Conservation (phyloP, 1,140 invertebrate species). For the Gonioctena quinquepunctata region DNA sequence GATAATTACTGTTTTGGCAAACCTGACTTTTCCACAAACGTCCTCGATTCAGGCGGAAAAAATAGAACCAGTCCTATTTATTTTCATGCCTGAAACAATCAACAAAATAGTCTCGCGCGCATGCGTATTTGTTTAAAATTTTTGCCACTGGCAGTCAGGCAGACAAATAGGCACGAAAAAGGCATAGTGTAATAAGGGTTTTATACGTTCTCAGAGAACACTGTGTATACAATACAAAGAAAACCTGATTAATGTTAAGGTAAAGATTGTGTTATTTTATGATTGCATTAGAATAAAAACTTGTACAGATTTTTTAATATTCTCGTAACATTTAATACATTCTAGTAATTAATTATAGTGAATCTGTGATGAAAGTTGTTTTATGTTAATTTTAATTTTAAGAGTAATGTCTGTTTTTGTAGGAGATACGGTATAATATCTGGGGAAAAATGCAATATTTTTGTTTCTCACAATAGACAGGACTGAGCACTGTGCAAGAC, state of each 20-base stretch:
- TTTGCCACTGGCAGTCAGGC: too few relatives aligned
- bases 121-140: too few relatives aligned
- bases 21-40: too few relatives aligned
- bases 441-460: background rate
- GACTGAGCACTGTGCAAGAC: too few relatives aligned
- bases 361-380: constrained; percentile 36
- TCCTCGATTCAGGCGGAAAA: too few relatives aligned
- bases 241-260: constrained; percentile 21
- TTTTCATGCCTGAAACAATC: too few relatives aligned
- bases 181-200: too few relatives aligned
- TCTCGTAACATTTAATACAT: constrained; percentile 33
- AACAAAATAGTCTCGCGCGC: too few relatives aligned
- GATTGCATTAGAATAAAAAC: constrained; percentile 27
- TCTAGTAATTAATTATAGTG: constrained; percentile 35
- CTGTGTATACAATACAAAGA: background rate
- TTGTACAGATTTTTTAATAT: constrained; percentile 41
- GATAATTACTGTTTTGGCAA: too few relatives aligned
- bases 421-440: too few relatives aligned
- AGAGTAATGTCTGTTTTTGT: constrained; percentile 14
- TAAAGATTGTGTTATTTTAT: constrained; percentile 27
- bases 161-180: too few relatives aligned
- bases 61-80: too few relatives aligned
- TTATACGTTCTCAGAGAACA: constrained; percentile 4
- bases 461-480: background rate
- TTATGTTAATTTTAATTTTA: constrained; percentile 14